Conservation (phyloP, 2,113 vertebrate species). For the Chlorocebus sabaeus region DNA sequence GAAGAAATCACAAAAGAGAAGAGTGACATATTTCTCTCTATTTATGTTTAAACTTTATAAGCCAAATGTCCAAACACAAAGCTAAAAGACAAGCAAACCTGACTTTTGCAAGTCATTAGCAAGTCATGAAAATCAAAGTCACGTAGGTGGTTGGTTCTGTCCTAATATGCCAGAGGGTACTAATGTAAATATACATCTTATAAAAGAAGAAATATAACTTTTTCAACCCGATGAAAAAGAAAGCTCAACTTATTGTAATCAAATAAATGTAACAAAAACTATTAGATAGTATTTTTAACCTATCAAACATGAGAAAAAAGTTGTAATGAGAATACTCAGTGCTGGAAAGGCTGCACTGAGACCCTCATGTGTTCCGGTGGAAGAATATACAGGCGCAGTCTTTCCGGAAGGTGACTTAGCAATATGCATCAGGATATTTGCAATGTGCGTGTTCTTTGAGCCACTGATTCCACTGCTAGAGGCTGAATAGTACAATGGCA, state of each 20-base stretch:
- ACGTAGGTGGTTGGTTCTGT: not conserved
- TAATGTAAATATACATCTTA: not conserved
- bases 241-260: not conserved
- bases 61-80: not conserved
- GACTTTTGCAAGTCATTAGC: not conserved
- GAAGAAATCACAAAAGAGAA: not conserved
- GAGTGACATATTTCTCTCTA: not conserved
- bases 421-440: not conserved
- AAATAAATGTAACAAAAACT: not conserved
- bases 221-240: not conserved
- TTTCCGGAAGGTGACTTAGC: not conserved
- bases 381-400: not conserved
- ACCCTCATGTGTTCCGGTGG: not conserved
- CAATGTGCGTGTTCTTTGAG: not conserved
- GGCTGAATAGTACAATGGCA: not conserved
- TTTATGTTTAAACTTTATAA: conserved; percentile 38
- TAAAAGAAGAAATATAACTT: not conserved
- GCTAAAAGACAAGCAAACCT: not conserved
- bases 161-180: not conserved
- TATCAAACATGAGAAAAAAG: not conserved
- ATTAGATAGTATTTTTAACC: not conserved
- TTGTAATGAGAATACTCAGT: not conserved
- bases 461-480: not conserved
- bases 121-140: not conserved
- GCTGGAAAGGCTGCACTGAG: not conserved